Percentiles rank a stretch among this genome's conserved stretches.
Conservation (phyloP, 1,140 invertebrate species). For the Anthonomus grandis region DNA sequence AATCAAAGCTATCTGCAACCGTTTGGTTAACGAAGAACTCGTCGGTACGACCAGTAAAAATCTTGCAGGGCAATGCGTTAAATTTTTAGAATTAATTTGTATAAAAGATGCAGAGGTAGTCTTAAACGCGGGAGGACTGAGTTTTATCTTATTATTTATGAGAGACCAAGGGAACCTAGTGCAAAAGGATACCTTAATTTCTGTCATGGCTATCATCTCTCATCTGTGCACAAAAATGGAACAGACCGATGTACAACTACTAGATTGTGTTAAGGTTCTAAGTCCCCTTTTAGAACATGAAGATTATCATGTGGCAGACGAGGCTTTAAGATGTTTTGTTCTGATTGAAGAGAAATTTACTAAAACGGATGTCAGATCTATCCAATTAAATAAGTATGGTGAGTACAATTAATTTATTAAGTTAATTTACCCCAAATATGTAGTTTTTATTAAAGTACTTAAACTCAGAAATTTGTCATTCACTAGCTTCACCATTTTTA, state of each 20-base stretch:
- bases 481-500: no score
- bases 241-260: constrained; percentile 84
- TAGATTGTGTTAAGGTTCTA: constrained; percentile 86
- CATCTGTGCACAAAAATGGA: constrained; percentile 97
- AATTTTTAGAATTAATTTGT: constrained; percentile 93
- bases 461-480: no score
- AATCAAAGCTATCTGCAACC: constrained; percentile 95
- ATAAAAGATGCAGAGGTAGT: constrained; percentile 96
- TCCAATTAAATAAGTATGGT: constrained; percentile 83
- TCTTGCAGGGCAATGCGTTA: constrained; percentile 97
- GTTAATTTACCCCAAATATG: no score
- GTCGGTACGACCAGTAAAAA: constrained; percentile 94
- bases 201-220: constrained; percentile 89
- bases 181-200: constrained; percentile 96
- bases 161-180: constrained; percentile 84
- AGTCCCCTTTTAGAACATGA: constrained; percentile 90
- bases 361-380: constrained; percentile 82
- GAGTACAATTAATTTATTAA: no score
- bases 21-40: constrained; percentile 88
- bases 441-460: no score
- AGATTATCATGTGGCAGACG: constrained; percentile 91
- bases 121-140: constrained; percentile 94
- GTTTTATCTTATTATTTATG: constrained; percentile 93
- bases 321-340: constrained; percentile 94
- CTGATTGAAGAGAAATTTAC: constrained; percentile 95